These are phyloP conservation scores for Pelagia noctiluca DNA, from an alignment of 30 jellyfish, hydroid and myxozoan species.

Conservation along the genomic window DNA sequence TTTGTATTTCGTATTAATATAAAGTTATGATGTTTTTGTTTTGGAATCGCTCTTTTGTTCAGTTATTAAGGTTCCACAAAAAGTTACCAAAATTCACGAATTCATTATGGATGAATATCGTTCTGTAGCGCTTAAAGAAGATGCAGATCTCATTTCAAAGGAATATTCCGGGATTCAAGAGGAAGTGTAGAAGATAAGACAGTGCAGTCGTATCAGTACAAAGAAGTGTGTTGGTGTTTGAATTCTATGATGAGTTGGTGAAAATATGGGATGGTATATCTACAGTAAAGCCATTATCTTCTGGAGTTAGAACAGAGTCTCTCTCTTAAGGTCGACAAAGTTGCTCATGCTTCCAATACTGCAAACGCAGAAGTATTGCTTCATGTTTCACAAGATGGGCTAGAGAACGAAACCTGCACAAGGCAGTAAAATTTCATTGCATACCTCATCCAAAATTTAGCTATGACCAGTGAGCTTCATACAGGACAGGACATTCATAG, in stretches of 20 bases:
- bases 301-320: slow-evolving; percentile 65
- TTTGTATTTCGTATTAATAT: too few relatives aligned
- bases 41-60: too few relatives aligned
- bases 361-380: slow-evolving; percentile 6
- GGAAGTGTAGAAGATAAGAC: slow-evolving; percentile 70
- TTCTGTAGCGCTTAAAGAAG: too few relatives aligned
- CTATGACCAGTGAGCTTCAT: too few relatives aligned
- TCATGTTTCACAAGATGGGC: neutral
- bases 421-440: too few relatives aligned
- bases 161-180: slow-evolving; percentile 75
- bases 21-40: too few relatives aligned
- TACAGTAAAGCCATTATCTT: slow-evolving; percentile 51
- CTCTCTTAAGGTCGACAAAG: neutral
- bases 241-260: slow-evolving; percentile 57
- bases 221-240: slow-evolving; percentile 59
- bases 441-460: too few relatives aligned
- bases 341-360: neutral
- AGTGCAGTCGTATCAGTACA: slow-evolving; percentile 79
- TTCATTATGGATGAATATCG: too few relatives aligned
- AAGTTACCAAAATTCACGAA: too few relatives aligned
- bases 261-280: slow-evolving; percentile 76
- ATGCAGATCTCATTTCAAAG: slow-evolving; percentile 36
- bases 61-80: too few relatives aligned
- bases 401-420: neutral
- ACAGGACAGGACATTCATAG: too few relatives aligned